These are phyloP conservation scores for Drosophila mimetica DNA, from an alignment of 2,888 invertebrate species.

Conservation along the genomic window DNA sequence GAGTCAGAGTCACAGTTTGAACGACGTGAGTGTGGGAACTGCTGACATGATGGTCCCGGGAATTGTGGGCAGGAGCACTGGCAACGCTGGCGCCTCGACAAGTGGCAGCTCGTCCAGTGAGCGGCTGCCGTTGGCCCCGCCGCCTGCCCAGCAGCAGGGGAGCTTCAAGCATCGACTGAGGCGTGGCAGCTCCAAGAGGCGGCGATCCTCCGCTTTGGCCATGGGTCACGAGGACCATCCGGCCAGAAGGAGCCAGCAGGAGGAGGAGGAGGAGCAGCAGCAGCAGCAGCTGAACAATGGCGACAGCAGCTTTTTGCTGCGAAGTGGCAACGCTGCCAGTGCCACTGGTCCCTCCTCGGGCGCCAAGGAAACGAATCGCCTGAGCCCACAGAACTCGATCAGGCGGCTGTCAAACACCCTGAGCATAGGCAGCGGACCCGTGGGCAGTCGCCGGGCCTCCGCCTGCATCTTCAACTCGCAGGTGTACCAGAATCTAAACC, in stretches of 20 bases:
- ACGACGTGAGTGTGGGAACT: constrained; percentile 43
- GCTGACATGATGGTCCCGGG: neutral
- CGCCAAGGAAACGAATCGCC: constrained; percentile 87
- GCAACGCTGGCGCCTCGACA: constrained; percentile 55
- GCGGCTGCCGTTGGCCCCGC: constrained; percentile 50
- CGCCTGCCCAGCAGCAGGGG: constrained; percentile 78
- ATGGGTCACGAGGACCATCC: constrained; percentile 23
- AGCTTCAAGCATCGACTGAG: constrained; percentile 88
- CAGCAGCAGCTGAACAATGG: constrained; percentile 88
- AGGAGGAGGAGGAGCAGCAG: constrained; percentile 85
- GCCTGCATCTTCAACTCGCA: constrained; percentile 84
- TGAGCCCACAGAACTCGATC: constrained; percentile 90
- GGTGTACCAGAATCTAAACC: constrained; percentile 84
- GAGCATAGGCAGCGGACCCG: constrained; percentile 73
- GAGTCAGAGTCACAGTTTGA: constrained; percentile 42
- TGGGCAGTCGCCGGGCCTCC: constrained; percentile 79
- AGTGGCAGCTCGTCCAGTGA: constrained; percentile 68
- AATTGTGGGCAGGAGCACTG: neutral
- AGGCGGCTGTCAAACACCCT: constrained; percentile 79
- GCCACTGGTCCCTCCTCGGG: constrained; percentile 30
- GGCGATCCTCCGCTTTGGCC: constrained; percentile 52
- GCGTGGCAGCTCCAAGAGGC: constrained; percentile 88
- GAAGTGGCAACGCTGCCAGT: constrained; percentile 32
- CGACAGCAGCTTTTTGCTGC: constrained; percentile 87
- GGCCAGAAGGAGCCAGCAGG: constrained; percentile 85